Conservation (phyloP, 2,113 vertebrate genomes). For the Seriola rivoliana region DNA sequence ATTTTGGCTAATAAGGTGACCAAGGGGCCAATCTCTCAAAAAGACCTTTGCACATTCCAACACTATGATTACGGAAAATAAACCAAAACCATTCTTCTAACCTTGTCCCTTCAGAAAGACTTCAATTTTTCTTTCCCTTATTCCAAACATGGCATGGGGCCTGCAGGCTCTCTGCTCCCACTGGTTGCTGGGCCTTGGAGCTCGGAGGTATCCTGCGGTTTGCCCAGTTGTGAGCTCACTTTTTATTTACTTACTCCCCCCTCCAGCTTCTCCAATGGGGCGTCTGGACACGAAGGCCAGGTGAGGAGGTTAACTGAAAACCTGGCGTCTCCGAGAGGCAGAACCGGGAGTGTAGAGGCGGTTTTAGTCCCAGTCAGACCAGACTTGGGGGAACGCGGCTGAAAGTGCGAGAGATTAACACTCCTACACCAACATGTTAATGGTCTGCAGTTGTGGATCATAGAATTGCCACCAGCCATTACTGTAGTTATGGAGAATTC, state of each 20-base stretch:
- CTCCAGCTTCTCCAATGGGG: constrained; percentile 50
- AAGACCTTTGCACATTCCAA: constrained; percentile 50
- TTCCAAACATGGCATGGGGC: constrained; percentile 69
- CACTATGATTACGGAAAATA: constrained; percentile 56
- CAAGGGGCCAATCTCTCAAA: constrained; percentile 30
- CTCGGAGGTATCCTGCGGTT: constrained; percentile 47
- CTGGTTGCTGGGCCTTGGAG: constrained; percentile 53
- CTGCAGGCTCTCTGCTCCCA: constrained; percentile 51
- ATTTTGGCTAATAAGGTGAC: constrained; percentile 29
- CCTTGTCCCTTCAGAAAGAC: constrained; percentile 62
- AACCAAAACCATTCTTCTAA: constrained; percentile 60
- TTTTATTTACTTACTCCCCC: constrained; percentile 72
- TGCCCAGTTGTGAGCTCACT: constrained; percentile 66
- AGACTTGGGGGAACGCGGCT: constrained; percentile 17
- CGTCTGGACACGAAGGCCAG: constrained; percentile 41
- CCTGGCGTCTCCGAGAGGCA: neutral
- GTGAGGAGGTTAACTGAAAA: constrained; percentile 39
- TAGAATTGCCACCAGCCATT: constrained; percentile 54
- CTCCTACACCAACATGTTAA: constrained; percentile 42
- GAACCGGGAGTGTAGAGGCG: neutral
- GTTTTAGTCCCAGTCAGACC: neutral
- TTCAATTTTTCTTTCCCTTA: constrained; percentile 62
- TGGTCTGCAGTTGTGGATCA: constrained; percentile 42
- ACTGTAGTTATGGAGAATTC: constrained; percentile 58
- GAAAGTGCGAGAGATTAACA: constrained; percentile 52